Base-by-base conservation (phyloP, 2,888 invertebrate genomes). In the Andricus curvator region DNA sequence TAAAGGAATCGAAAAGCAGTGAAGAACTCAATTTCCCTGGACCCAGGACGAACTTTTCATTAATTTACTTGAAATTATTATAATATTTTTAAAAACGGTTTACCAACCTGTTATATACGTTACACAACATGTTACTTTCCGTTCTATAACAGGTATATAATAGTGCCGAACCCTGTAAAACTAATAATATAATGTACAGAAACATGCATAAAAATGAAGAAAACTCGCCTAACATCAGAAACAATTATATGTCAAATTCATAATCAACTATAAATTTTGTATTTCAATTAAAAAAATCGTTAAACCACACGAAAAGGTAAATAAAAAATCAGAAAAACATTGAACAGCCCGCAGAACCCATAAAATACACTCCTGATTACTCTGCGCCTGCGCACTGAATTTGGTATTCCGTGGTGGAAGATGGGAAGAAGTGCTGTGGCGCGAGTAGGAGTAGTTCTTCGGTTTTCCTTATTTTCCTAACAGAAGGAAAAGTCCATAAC, bases 391-490 rank as follows among this genome's bases (percentile, higher is more conserved):
- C 51, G 56, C 8, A 29, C 8, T n/a, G n/a, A n/a, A 20, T 29
- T 29, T 0, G 4, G 1, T 48, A 48, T 70, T 17, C 70, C 70
- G 29, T 17, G 51, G 29, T n/a, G 56, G 33, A 56, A 56, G 56
- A 51, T 74, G 20, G 29, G 56, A 48, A 74, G 51, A 51, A 70
- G 70, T 22, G 20, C 70, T 70, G 29, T 56, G 48, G 48, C 48
- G 20, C 29, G 33, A 20, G 33, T 29, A 74, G 51, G 15, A 51
- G 56, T 33, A 74, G 51, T 74, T 56, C 56, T 74, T 51, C 20
- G 51, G 74, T 74, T 74, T 74, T 74, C 51, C 70, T 29, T 48
- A 44, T 70, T 70, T 70, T 70, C 56, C 22, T 74, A 74, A 74
- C 74, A 74, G 74, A 56, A 74, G 74, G 56, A 74, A 74, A 74